Evolutionary conservation across 1,140 invertebrate species (phyloP), one percentile per base, ranked within the genome.

Genomic region (Drosophila tropicalis): DNA sequence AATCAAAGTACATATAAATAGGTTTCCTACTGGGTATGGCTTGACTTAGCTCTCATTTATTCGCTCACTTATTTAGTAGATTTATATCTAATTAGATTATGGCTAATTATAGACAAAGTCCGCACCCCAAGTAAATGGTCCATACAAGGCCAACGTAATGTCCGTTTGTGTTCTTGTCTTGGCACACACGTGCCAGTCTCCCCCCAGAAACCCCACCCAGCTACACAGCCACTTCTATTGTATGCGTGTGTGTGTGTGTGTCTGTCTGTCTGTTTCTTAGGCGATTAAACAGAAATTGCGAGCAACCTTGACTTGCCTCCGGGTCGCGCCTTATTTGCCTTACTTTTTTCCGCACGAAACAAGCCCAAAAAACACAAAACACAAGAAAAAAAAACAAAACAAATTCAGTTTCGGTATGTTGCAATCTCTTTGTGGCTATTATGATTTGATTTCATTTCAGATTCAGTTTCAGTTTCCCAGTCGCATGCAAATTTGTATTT

Each of bases 271-370:
- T n/a, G n/a, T n/a, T n/a, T n/a, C n/a, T n/a, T 36, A 34, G 41
- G 2, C 44, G 44, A 47, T 47, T 47, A n/a, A 47, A 47, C 44
- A 17, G 44, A 15, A 32, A 64, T 60, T 57, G 25, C 56, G 32
- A 39, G 67, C 32, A 68, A 86, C 83, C 83, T 86, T 86, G 83
- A 78, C 39, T 55, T 67, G 70, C 62, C 67, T 67, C 76, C 40
- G 47, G 67, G 74, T 70, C 77, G 77, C 77, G 66, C 77, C 76
- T 72, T 76, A 66, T 76, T 83, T 72, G 81, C 78, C 75, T 76
- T 47, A 85, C 54, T 83, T 86, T 79, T 82, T 68, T 79, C 65
- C 79, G 83, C 79, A 87, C 82, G 82, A 86, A 82, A 87, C 73
- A 75, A 40, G 70, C 70, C 61, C 19, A 41, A 62, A 63, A 61